Base-by-base conservation (phyloP, 2,113 vertebrate genomes). In the Tachuris rubrigastra region DNA sequence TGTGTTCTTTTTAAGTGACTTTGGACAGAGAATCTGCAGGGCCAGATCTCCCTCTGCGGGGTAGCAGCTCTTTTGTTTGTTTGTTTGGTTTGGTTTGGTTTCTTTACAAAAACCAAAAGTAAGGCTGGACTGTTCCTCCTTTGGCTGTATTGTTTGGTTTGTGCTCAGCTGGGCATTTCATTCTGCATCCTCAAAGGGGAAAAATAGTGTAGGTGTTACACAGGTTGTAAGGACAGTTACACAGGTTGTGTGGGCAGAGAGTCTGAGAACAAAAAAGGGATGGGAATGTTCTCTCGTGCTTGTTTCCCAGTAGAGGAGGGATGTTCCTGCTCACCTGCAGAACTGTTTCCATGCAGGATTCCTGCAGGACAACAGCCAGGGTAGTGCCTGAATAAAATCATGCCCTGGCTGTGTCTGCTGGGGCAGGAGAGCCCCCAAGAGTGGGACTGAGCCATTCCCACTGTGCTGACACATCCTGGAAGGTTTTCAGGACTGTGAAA, bases 121-220 rank as follows among this genome's bases (percentile, higher is more conserved):
- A 16, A 27, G n/a, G 50, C 35, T 16, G 44, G 28, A 2, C 5
- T 37, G 4, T 19, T 76, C 37, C 5, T 25, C 4, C 44, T 23
- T 17, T 30, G 25, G 4, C 33, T 41, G 1, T 21, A 2, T 27
- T 42, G 67, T 22, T 8, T 1, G 10, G 35, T 23, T 52, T 33
- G 41, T 37, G 44, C 46, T 82, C 55, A 53, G 42, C 67, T 53
- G 39, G 14, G 37, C 39, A 0, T 65, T 56, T 58, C 18, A 3
- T 1, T 46, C 6, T 24, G 42, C 20, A 8, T 39, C 62, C 85
- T 19, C 31, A 10, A 4, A 19, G 35, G 37, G 12, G 39, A 12
- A 9, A 42, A 84, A 2, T 0, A 0, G 2, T 3, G 11, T 31
- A 9, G 5, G 21, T 19, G 13, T 42, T 19, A 2, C 22, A 21